Conservation (phyloP, 2,113 vertebrate genomes). For the Notothenia rossii region DNA sequence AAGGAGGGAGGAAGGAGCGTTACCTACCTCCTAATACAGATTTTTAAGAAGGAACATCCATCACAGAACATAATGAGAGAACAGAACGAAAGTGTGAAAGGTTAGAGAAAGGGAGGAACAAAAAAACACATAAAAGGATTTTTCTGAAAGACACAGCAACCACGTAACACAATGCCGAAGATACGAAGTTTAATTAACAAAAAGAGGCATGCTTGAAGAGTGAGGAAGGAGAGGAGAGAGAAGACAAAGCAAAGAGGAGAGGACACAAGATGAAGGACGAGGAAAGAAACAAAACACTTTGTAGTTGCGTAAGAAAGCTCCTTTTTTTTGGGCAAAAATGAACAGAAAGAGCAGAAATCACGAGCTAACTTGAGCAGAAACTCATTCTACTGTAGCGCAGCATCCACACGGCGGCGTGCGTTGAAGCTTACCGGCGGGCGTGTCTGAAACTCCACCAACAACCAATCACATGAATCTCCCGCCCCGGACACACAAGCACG, state of each 20-base stretch:
- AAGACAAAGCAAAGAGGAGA: slow-evolving; percentile 17
- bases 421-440: too few species aligned
- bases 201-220: slow-evolving; percentile 84
- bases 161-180: slow-evolving; percentile 31
- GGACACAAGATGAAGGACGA: slow-evolving; percentile 25
- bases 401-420: too few species aligned
- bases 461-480: too few species aligned
- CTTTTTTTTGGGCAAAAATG: neutral
- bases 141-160: slow-evolving; percentile 35
- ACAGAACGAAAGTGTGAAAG: slow-evolving; percentile 87
- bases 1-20: slow-evolving; percentile 69
- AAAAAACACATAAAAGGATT: slow-evolving; percentile 72
- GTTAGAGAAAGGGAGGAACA: slow-evolving; percentile 88
- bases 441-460: too few species aligned
- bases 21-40: slow-evolving; percentile 94
- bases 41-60: slow-evolving; percentile 91
- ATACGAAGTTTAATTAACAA: slow-evolving; percentile 69
- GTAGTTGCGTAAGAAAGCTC: neutral
- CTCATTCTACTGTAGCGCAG: neutral
- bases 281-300: slow-evolving; percentile 10
- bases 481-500: too few species aligned
- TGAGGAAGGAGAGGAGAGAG: slow-evolving; percentile 6
- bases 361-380: neutral
- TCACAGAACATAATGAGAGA: slow-evolving; percentile 87
- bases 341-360: neutral